These are phyloP conservation scores for Hemiprocne comata DNA, from an alignment of 2,113 vertebrate genomes.

Conservation along the genomic window DNA sequence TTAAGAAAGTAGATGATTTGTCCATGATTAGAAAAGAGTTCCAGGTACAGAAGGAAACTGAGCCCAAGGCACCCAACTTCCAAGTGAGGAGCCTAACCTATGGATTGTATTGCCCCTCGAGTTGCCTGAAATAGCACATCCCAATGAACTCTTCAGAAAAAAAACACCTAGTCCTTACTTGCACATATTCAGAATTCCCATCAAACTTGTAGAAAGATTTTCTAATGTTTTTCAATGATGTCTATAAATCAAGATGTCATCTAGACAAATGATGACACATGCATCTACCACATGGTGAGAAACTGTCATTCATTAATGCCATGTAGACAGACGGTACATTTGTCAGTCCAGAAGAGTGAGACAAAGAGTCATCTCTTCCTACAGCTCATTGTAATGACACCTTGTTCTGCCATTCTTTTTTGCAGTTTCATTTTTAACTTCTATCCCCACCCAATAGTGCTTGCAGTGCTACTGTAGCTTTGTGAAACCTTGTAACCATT, in stretches of 20 bases:
- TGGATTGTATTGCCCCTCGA: background rate
- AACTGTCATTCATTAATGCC: slow-evolving; percentile 65
- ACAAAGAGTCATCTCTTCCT: slow-evolving; percentile 50
- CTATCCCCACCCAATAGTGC: background rate
- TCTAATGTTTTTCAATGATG: slow-evolving; percentile 63
- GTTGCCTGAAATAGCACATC: background rate
- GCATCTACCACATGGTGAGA: slow-evolving; percentile 55
- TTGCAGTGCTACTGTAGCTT: background rate
- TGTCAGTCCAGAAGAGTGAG: slow-evolving; percentile 58
- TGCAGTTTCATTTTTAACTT: slow-evolving; percentile 15
- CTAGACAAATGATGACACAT: slow-evolving; percentile 68
- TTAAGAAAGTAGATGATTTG: background rate
- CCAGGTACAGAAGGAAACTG: background rate
- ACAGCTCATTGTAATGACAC: slow-evolving; percentile 19
- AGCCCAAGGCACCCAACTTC: background rate
- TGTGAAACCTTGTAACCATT: background rate
- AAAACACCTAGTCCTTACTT: background rate
- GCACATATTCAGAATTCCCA: slow-evolving; percentile 32
- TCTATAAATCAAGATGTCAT: slow-evolving; percentile 69
- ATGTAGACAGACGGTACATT: slow-evolving; percentile 56
- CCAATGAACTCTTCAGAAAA: background rate
- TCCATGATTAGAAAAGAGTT: background rate
- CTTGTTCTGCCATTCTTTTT: background rate
- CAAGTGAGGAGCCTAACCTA: background rate
- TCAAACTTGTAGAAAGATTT: slow-evolving; percentile 56